A percentile compares a stretch with the other conserved stretches of the same genome.
These are phyloP conservation scores for Agrotis exclamationis DNA, from an alignment of 2,888 invertebrate species.

Conservation along the genomic window DNA sequence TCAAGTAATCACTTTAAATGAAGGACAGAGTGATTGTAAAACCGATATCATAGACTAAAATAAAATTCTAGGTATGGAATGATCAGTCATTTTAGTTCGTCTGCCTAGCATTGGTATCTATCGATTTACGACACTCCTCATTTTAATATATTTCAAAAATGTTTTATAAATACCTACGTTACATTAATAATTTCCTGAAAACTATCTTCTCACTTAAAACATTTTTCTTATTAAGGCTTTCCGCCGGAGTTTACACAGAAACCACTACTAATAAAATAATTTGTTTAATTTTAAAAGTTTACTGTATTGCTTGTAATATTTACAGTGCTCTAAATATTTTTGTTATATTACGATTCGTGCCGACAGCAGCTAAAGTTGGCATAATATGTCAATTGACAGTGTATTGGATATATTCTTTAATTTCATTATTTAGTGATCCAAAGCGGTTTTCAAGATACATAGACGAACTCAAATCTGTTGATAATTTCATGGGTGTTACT, in stretches of 20 bases:
- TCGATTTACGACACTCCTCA: background rate
- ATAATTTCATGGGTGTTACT: background rate
- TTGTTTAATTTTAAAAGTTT: background rate
- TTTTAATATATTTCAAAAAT: background rate
- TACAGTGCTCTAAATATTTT: background rate
- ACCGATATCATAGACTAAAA: background rate
- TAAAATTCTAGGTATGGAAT: background rate
- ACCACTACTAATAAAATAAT: constrained; percentile 19
- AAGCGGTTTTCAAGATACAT: background rate
- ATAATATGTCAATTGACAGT: background rate
- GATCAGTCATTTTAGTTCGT: background rate
- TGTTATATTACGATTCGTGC: background rate
- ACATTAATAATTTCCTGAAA: constrained; percentile 2
- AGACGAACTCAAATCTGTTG: constrained; percentile 10
- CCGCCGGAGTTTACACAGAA: constrained; percentile 8
- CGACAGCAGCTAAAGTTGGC: background rate
- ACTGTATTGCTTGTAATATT: background rate
- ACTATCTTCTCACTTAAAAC: background rate
- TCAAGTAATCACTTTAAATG: background rate
- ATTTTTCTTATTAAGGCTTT: background rate
- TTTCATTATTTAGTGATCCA: background rate
- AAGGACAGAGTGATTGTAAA: background rate
- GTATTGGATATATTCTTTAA: background rate
- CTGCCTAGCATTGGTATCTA: too few species aligned
- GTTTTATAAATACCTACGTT: constrained; percentile 11